Percentiles rank a stretch among this genome's conserved stretches.
Evolutionary conservation across 1,140 invertebrate species (phyloP).

Genomic region (Diachasmimorpha longicaudata): DNA sequence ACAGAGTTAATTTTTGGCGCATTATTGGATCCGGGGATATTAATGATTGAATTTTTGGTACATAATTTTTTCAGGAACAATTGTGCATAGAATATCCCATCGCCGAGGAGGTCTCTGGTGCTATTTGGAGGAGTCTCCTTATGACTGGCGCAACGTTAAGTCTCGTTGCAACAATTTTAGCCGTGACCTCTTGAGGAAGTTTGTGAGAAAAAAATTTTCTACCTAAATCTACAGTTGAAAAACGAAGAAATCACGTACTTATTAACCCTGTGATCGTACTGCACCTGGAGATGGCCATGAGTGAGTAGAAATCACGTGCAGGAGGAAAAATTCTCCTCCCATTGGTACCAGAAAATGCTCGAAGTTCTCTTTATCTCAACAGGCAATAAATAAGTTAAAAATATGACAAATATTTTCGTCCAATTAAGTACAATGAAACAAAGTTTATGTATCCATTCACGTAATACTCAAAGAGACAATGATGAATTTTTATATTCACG

Average conservation of each 20-base stretch:
- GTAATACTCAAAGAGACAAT: neutral
- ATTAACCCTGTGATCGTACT: constrained; percentile 11
- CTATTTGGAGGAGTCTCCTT: constrained; percentile 66
- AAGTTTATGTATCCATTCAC: neutral
- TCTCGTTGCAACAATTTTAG: constrained; percentile 63
- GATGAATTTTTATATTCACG: constrained; percentile 34
- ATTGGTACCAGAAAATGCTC: no score
- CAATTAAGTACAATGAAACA: constrained; percentile 30
- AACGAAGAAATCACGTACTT: neutral
- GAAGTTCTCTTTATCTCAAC: neutral
- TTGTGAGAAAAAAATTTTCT: constrained; percentile 13
- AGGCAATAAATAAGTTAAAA: neutral
- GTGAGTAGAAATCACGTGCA: neutral
- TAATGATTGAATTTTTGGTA: no score
- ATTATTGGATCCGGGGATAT: no score
- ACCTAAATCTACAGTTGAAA: neutral
- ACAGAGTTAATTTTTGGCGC: no score
- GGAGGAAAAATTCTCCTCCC: no score
- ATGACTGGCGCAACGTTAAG: constrained; percentile 67
- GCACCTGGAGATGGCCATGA: neutral
- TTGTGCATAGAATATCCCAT: constrained; percentile 67
- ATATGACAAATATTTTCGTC: constrained; percentile 38
- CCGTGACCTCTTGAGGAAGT: constrained; percentile 53
- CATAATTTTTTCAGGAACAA: constrained; percentile 58
- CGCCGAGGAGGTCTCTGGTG: constrained; percentile 65